Evolutionary conservation across 2,113 vertebrate genomes (phyloP).

Genomic region (cat (Felis catus)): DNA sequence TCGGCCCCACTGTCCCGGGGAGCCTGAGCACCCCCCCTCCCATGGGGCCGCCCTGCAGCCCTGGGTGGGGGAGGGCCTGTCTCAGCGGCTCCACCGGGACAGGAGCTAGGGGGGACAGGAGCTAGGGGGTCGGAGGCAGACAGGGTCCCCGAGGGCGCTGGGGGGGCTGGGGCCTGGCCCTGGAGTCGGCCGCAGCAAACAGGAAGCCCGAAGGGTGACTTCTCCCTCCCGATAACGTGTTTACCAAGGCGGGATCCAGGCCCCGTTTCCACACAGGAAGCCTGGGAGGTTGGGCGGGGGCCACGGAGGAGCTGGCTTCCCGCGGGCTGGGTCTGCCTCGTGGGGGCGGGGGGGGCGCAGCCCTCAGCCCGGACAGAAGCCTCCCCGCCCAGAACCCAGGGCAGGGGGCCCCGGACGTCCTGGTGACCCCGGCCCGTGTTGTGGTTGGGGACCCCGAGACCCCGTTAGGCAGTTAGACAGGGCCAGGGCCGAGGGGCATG

Average conservation of each 20-base stretch:
- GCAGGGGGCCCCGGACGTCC: not conserved
- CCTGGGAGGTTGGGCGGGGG: slow-evolving; percentile 23
- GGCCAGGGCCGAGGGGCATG: rapidly evolving
- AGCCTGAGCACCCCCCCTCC: not conserved
- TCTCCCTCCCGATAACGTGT: slow-evolving; percentile 11
- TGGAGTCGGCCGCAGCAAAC: slow-evolving; percentile 5
- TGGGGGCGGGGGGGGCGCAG: not conserved
- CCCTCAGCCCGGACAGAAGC: not conserved
- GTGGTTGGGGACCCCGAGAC: not conserved
- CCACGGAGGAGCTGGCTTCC: not conserved
- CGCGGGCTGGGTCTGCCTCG: not conserved
- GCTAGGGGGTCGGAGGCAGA: not conserved
- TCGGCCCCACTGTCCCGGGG: not conserved
- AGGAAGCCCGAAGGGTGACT: slow-evolving; percentile 24
- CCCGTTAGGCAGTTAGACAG: not conserved
- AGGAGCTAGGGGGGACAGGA: not conserved
- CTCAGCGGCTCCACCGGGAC: not conserved
- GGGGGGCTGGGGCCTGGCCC: not conserved
- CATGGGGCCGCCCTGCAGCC: not conserved
- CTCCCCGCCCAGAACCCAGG: not conserved
- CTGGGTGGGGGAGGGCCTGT: not conserved
- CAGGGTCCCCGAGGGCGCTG: not conserved
- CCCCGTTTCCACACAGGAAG: slow-evolving; percentile 67
- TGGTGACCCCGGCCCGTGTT: not conserved
- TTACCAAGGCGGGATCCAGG: not conserved